Evolutionary conservation across 2,888 invertebrate genomes (phyloP), one percentile per base, ranked within the genome.

Genomic region (Sarcophaga caerulescens): DNA sequence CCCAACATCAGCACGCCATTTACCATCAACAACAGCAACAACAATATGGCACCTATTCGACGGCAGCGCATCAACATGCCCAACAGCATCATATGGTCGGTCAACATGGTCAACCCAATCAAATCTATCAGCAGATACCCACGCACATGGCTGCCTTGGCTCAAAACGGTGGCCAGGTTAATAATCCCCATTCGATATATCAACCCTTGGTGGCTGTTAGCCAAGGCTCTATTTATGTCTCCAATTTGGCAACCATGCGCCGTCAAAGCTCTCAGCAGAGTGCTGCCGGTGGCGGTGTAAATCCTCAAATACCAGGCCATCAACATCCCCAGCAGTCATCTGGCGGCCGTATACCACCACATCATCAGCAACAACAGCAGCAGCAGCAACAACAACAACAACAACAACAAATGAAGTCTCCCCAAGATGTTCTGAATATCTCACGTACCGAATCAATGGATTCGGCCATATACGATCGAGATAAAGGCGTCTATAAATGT

Each of bases 1-100:
- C 91, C 91, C 93, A 95, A 94, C 94, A 95, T 93, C 94, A 95
- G 93, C 91, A 95, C 81, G 91, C 92, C 73, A 92, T 95, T 82
- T 92, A 93, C 76, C 92, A 93, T 68, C 92, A 92, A 87, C 92
- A 92, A 77, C 92, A 92, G 87, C 90, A 92, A 87, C 90, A 90
- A 71, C 92, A 92, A 74, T 92, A 92, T 85, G 92, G 92, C 62
- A 92, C 92, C 73, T 92, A 91, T 69, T 89, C 90, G 4, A 90
- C 91, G 75, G 89, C 90, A 25, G 84, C 90, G 85, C 77, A 86
- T 79, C 89, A 87, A 66, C 91, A 91, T 87, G 90, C 91, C 84
- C 90, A 89, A 1, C 91, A 90, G 57, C 92, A 92, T 85, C 91
- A 91, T 85, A 84, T 92, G 89, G 83, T 82, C 47, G 85, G 82